Evolutionary conservation across 2,888 invertebrate species (phyloP), one percentile per base, ranked within the genome.

Genomic region (Agonopterix subpropinquella): DNA sequence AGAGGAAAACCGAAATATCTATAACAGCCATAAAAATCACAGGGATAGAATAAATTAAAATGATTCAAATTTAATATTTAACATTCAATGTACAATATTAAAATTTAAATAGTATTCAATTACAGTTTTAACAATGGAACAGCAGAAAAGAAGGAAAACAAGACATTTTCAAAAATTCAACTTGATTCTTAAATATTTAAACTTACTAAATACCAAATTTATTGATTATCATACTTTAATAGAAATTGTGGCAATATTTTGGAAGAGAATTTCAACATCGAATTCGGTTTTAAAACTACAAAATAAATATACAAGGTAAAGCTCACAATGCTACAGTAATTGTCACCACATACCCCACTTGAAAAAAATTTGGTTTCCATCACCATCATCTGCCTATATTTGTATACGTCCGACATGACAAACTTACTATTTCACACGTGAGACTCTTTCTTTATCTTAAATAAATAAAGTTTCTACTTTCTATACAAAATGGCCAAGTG

Each of bases 221-320:
- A 65, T 54, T 71, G 64, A 69, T 58, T 62, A 61, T 53, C 37
- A 37, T 18, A 11, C 53, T 70, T 74, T 72, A 70, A 54, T 80
- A 79, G 75, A 80, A 77, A 78, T 77, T 70, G 70, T 83, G 83
- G 81, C 83, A 81, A 72, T 80, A 77, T 72, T 77, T 74, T 86
- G 86, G 86, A 87, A 86, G 85, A 85, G 68, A 73, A 65, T 72
- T 68, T 72, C 59, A 77, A 80, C 76, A 77, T 79, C 69, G 77
- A 84, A 80, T 82, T 82, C 79, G 78, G 80, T 73, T 78, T 72
- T 62, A 74, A 73, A 64, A 64, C 78, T 77, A 80, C 67, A 60
- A 73, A 70, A 71, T 69, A 62, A 65, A 62, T 36, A 28, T 28
- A 28, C 28, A 28, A 28, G 28, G 28, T 28, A 28, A 39, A 39